Base-by-base conservation (phyloP, 2,113 vertebrate genomes). In the Bos indicus region DNA sequence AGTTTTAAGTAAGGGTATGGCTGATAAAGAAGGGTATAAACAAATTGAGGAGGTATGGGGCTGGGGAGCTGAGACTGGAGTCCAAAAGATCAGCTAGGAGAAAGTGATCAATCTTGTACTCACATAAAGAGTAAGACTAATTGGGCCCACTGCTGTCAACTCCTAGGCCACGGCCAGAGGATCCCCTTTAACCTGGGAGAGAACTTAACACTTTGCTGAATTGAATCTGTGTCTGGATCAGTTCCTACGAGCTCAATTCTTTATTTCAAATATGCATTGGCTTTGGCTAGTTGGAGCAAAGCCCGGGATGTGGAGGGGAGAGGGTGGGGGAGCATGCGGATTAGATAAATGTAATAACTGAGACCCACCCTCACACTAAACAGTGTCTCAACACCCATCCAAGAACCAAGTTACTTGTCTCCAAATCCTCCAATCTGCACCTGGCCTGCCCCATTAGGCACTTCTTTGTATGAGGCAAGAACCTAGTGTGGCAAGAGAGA, bases 151-250 rank as follows among this genome's bases (percentile, higher is more conserved):
- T 5, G 77, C 30, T 4, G 43, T 64, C 82, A 25, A n/a, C 81
- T 71, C 23, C 36, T 5, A 52, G 60, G 25, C 57, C 1, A 6
- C 21, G 2, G 15, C 25, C 0, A 0, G 40, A 52, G 43, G 57
- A 5, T 91, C 43, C 10, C 46, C 77, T 95, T 91, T 97, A 95
- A 97, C 62, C 88, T 62, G 33, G 81, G 9, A 89, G 60, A 62
- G 60, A 91, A 94, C 94, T 94, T 97, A 36, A 88, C 67, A 77
- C 60, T 97, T 94, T 36, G 82, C 94, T 87, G 91, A 77, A 17
- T 33, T 12, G 90, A 96, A 92, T 91, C 88, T 95, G 96, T 94
- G 19, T 36, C 56, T 16, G 21, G 52, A 74, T 90, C 54, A 6
- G 43, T 83, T 33, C n/a, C 5, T 3, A 17, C 5, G 1, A 82